phyloP scores from a whole-genome alignment of 2,113 vertebrate genomes.

The Planiliza haematocheilus region DNA sequence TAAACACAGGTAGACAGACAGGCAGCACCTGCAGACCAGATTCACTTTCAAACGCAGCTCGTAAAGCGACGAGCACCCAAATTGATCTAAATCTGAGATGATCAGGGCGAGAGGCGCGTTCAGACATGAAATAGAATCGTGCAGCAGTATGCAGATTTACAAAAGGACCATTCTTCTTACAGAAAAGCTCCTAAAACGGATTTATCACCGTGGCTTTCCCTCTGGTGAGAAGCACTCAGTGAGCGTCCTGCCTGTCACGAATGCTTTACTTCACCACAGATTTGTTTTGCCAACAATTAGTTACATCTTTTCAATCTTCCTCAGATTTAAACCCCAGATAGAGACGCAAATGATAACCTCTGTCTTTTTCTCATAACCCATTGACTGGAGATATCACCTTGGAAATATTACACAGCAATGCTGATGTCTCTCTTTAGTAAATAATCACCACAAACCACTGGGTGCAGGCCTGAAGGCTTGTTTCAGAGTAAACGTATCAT shows the following conservation, averaged over 20 bases:
- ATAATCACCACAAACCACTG: neutral
- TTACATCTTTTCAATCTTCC: slow-evolving; percentile 46
- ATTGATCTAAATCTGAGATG: slow-evolving; percentile 32
- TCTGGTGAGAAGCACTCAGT: slow-evolving; percentile 11
- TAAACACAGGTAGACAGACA: slow-evolving; percentile 38
- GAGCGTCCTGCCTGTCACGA: slow-evolving; percentile 16
- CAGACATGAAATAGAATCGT: slow-evolving; percentile 12
- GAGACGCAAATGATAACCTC: neutral
- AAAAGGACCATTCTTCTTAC: neutral
- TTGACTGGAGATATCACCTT: slow-evolving; percentile 3
- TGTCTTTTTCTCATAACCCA: slow-evolving; percentile 1
- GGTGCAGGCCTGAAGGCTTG: neutral
- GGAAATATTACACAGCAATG: neutral
- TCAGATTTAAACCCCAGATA: slow-evolving; percentile 23
- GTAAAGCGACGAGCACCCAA: slow-evolving; percentile 2
- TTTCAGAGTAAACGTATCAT: neutral
- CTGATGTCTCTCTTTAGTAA: slow-evolving; percentile 1
- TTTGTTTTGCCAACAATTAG: slow-evolving; percentile 63
- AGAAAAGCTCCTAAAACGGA: slow-evolving; percentile 8
- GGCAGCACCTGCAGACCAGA: slow-evolving; percentile 38
- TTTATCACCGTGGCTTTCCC: neutral
- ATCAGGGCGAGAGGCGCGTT: slow-evolving; percentile 25
- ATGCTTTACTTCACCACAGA: slow-evolving; percentile 42
- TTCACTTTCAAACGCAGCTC: slow-evolving; percentile 24
- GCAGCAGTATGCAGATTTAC: neutral